These are phyloP conservation scores for Proteles cristata DNA, from an alignment of 2,113 vertebrate species.

Conservation along the genomic window DNA sequence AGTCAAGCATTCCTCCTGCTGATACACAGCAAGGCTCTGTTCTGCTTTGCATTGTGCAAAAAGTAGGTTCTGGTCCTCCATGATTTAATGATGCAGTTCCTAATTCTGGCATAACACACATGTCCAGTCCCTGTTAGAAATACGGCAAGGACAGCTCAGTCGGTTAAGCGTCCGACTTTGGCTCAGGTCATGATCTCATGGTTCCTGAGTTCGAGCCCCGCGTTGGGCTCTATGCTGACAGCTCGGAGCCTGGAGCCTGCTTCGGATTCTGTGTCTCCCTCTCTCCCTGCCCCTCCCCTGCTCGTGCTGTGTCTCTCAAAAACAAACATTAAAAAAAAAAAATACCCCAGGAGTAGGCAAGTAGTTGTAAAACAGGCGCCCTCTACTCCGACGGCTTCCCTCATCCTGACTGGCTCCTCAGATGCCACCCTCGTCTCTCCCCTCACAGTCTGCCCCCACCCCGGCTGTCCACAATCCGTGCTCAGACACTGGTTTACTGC, in stretches of 20 bases:
- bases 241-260: too few species aligned
- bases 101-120: neutral
- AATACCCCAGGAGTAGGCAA: neutral
- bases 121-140: neutral
- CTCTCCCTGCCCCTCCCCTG: too few species aligned
- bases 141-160: too few species aligned
- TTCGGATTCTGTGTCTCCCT: too few species aligned
- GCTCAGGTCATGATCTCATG: too few species aligned
- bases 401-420: neutral
- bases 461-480: neutral
- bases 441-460: neutral
- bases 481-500: neutral
- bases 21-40: neutral
- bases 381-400: neutral
- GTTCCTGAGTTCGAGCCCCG: too few species aligned
- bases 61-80: neutral
- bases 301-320: too few species aligned
- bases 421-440: neutral
- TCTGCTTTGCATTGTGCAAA: neutral
- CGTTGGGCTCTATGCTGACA: too few species aligned
- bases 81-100: fast-evolving
- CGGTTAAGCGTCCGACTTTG: too few species aligned
- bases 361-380: neutral
- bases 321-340: too few species aligned
- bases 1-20: neutral